Percentiles rank a stretch among this genome's conserved stretches.
Evolutionary conservation across 2,888 invertebrate genomes (phyloP).

Genomic region (Volucella inanis): DNA sequence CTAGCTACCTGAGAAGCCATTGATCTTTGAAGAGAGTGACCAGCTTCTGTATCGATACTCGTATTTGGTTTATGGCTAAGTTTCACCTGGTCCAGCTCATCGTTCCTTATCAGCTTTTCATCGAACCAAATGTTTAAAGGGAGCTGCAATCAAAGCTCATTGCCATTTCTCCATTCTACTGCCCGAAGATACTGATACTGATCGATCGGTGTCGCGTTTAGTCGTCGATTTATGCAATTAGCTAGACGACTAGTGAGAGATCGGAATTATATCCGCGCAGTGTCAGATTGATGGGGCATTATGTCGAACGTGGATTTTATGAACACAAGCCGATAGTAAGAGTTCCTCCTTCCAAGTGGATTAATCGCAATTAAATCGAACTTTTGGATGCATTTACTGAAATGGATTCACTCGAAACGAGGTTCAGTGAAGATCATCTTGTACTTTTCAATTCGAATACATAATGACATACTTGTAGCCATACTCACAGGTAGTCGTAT

Average conservation of each 20-base stretch:
- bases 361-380: conserved; percentile 28
- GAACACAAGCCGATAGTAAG: too few relatives aligned
- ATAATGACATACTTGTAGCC: conserved; percentile 5
- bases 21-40: conserved; percentile 40
- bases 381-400: background rate
- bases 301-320: background rate
- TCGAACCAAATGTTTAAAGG: conserved; percentile 8
- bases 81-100: conserved; percentile 9
- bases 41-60: conserved; percentile 16
- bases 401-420: background rate
- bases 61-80: conserved; percentile 10
- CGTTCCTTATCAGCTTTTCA: conserved; percentile 44
- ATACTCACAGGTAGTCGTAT: conserved; percentile 6
- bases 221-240: conserved; percentile 52
- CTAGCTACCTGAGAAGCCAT: background rate
- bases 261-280: conserved; percentile 13
- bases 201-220: conserved; percentile 44
- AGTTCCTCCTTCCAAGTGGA: background rate
- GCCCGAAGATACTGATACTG: conserved; percentile 29
- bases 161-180: conserved; percentile 33
- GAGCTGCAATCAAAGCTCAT: conserved; percentile 13
- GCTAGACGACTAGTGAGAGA: conserved; percentile 19
- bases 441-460: conserved; percentile 4
- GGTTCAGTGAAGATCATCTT: background rate
- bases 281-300: background rate